Evolutionary conservation across 2,113 vertebrate genomes (phyloP), one percentile per base, ranked within the genome.

Genomic region (Apistogramma diplotaenia): DNA sequence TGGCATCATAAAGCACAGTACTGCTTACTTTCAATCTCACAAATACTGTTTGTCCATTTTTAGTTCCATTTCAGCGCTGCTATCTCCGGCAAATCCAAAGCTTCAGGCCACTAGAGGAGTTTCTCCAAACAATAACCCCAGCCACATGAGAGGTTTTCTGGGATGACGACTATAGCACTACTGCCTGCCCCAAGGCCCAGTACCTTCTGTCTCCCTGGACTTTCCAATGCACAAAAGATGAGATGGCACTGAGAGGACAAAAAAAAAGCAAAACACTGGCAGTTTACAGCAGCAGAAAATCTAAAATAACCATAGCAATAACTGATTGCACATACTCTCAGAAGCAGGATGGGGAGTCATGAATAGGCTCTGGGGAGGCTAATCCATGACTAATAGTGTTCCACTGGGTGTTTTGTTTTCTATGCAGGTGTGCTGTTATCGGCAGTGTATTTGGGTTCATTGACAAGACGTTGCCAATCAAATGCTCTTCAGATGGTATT

Each of bases 31-130:
- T 85, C 83, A 74, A 56, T 81, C 65, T 65, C 84, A 76, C 79
- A 83, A 81, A 89, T 60, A 82, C 65, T 74, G 72, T 85, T 87
- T 84, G 78, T 85, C 82, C 76, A 80, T 84, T 85, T 90, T 89
- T 56, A 35, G 78, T 87, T 91, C 74, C 74, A 62, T 76, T 62
- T 76, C 79, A 81, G 40, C 4, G 31, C 33, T 0, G 25, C 78
- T 76, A 80, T 86, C 77, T 81, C 73, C 27, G 53, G 61, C 25
- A 73, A 49, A 71, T 61, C 73, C 77, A 37, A 16, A 23, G 51
- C 67, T 81, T 8, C 35, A 9, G 85, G 71, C 85, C n/a, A 56
- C 2, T 0, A 57, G 51, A 74, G 40, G 31, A 73, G 56, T 40
- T 51, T 58, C 35, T 80, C 65, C 27, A 86, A 76, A 87, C 65